Evolutionary conservation across 2,113 vertebrate genomes (phyloP), one percentile per base, ranked within the genome.

Genomic region (Recurvirostra avosetta): DNA sequence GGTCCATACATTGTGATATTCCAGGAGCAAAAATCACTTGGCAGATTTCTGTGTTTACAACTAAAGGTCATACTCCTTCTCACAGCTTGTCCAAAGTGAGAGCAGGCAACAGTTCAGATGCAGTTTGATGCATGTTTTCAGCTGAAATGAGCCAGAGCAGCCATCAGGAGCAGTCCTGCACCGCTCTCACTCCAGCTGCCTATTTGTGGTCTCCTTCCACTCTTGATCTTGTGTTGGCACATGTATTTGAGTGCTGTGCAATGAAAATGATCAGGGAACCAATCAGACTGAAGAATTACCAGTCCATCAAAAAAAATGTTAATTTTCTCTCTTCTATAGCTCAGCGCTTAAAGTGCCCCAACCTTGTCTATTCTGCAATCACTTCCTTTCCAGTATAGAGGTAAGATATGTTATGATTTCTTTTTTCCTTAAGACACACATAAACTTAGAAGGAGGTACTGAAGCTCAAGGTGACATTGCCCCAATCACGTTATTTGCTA

Each of bases 31-130:
- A 92, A 95, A 91, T 45, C 38, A 50, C 53, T 88, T 70, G 77
- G 43, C 67, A 87, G 86, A 73, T 75, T 94, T 92, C 86, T 92
- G 77, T 94, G 76, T 94, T 96, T 94, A 96, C 76, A 94, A 30
- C 65, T 85, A 76, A 65, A 73, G 87, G 73, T 92, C 88, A 53
- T 56, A 73, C 40, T 87, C 53, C 15, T 95, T 96, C 91, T 75
- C 73, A 81, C 86, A 92, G 68, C 49, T 91, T 95, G 67, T 93
- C 85, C 77, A 93, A 81, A 87, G 58, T 88, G 90, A 91, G 87
- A 76, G 77, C 36, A 75, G 47, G 49, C 63, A 92, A 41, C 58
- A 87, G 56, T 38, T 93, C 70, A n/a, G 53, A 75, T 15, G 49
- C 43, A 72, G 61, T 61, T 68, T 94, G 84, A 91, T 91, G 43